Evolutionary conservation across 2,113 vertebrate species (phyloP).

Genomic region (Passer domesticus): DNA sequence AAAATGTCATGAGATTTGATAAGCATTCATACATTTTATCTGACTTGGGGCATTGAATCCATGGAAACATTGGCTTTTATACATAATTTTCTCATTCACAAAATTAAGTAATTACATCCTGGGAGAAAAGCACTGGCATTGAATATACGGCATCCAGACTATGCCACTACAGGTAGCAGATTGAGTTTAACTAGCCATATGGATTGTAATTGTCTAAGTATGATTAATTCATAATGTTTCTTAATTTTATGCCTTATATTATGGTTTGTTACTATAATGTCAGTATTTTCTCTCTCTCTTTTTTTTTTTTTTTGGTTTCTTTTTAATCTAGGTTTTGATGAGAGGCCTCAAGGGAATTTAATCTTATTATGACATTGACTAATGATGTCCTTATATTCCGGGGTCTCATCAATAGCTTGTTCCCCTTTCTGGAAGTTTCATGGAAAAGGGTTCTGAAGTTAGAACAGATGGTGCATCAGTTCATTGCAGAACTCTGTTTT

Average conservation of each 20-base stretch:
- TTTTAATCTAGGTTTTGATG: conserved; percentile 76
- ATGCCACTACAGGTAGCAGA: conserved; percentile 84
- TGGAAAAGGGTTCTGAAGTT: conserved; percentile 75
- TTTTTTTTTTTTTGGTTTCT: neutral
- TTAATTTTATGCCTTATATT: conserved; percentile 93
- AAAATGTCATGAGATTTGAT: neutral
- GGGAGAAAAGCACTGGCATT: conserved; percentile 40
- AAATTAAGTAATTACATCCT: conserved; percentile 71
- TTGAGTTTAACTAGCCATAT: conserved; percentile 99
- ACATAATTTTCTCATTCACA: conserved; percentile 73
- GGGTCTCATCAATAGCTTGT: conserved; percentile 80
- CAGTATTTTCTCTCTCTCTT: conserved; percentile 45
- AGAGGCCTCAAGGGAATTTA: conserved; percentile 83
- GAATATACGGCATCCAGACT: conserved; percentile 54
- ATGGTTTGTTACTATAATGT: conserved; percentile 90
- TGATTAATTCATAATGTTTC: conserved; percentile 96
- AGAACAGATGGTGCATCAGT: conserved; percentile 81
- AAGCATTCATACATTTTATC: conserved; percentile 29
- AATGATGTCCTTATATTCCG: conserved; percentile 80
- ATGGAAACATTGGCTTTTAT: conserved; percentile 57
- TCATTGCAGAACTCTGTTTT: conserved; percentile 77
- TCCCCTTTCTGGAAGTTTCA: conserved; percentile 80
- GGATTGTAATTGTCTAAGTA: conserved; percentile 91
- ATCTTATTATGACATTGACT: conserved; percentile 81
- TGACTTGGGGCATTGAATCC: conserved; percentile 23